Evolutionary conservation across 2,113 vertebrate genomes (phyloP), one percentile per base, ranked within the genome.

Genomic region (Urocitellus parryii): DNA sequence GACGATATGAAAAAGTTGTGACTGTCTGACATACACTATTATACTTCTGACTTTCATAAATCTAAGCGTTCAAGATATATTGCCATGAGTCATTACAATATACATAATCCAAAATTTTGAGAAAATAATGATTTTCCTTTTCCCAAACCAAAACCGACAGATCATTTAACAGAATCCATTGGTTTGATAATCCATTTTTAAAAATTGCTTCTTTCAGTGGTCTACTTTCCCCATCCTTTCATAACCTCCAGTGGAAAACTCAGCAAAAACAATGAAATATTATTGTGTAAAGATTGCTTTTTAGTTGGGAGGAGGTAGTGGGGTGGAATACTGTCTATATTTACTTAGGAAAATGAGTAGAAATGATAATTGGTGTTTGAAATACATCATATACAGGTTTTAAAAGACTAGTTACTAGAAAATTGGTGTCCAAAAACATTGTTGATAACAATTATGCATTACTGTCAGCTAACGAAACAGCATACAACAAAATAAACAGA

Each of bases 51-150:
- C 61, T 86, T 88, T 70, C 32, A 73, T 92, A 96, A 83, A 77
- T 88, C 58, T 96, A 68, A 84, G 63, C 14, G 61, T 82, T 95
- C 7, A 29, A 72, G 51, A 24, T 65, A 45, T 82, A 77, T 63
- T 95, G 32, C 7, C 6, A 25, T 32, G 16, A 63, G 25, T 80
- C 80, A 77, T 61, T 90, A 45, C 92, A 87, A 96, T 80, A 91
- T 18, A 29, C 4, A 61, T 80, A 94, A 74, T 95, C n/a, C 29
- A 93, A 83, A 94, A 37, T 67, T 91, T 88, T 76, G 24, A 37
- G n/a, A 89, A 78, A 87, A 72, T 84, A 58, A 65, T 81, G 58
- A 68, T 93, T 92, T 94, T 93, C 78, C 34, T 77, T 78, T 65
- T 76, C 14, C 56, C 39, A 86, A 91, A 61, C 70, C 25, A 72